phyloP scores from a whole-genome alignment of 2,113 vertebrate species.

The Zapus hudsonius region DNA sequence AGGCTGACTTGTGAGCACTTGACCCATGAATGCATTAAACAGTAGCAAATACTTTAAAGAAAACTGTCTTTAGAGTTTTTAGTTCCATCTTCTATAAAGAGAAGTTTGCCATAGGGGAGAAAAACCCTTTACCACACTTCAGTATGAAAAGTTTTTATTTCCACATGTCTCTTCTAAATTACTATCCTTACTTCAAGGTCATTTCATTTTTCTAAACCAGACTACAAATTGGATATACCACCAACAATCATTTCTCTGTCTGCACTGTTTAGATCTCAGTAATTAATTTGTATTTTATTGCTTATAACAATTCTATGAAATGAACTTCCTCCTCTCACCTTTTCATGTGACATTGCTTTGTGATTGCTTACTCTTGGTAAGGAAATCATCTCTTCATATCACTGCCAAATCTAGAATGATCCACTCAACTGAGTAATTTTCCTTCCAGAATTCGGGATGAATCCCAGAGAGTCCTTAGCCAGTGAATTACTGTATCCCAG shows the following conservation, averaged over 20 bases:
- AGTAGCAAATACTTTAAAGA: constrained; percentile 37
- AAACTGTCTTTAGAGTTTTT: constrained; percentile 23
- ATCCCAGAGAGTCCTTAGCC: constrained; percentile 21
- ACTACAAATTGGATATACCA: not conserved
- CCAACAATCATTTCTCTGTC: constrained; percentile 17
- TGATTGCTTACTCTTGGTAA: constrained; percentile 11
- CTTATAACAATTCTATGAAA: not conserved
- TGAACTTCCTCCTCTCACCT: constrained; percentile 16
- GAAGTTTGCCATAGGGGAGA: constrained; percentile 50
- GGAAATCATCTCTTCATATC: constrained; percentile 38
- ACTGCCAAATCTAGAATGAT: constrained; percentile 34
- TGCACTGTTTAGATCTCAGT: not conserved
- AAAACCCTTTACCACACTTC: constrained; percentile 64
- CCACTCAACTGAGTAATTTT: not conserved
- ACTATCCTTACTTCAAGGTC: not conserved
- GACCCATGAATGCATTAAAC: not conserved
- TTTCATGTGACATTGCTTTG: constrained; percentile 32
- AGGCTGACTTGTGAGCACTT: constrained; percentile 36
- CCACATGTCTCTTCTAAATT: constrained; percentile 53
- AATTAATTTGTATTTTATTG: constrained; percentile 15
- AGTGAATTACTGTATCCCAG: not conserved
- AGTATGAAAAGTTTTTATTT: constrained; percentile 70
- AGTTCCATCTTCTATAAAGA: constrained; percentile 49
- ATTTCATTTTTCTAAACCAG: constrained; percentile 47
- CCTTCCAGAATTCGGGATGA: not conserved